phyloP scores from a whole-genome alignment of 2,797 vertebrate genomes.

The Nyctibius grandis region DNA sequence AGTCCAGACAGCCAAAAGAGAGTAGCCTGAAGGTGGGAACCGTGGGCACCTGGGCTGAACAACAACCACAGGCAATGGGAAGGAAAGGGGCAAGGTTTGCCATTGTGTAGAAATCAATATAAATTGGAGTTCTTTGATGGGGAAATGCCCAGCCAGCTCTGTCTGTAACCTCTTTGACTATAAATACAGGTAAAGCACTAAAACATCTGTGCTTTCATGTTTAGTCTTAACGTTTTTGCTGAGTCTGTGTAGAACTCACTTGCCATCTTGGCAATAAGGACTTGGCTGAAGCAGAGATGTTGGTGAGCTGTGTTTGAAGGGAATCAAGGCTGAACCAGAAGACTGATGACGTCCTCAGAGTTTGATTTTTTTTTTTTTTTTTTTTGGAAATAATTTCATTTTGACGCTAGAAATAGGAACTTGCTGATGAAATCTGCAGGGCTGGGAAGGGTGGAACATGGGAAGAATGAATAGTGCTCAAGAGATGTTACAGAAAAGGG shows the following conservation, averaged over 20 bases:
- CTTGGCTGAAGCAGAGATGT: not conserved
- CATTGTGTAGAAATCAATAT: not conserved
- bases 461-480: not conserved
- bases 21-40: not conserved
- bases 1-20: not conserved
- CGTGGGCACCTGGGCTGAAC: rapidly evolving
- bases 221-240: not conserved
- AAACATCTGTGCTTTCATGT: not conserved
- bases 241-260: not conserved
- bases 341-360: not conserved
- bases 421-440: not conserved
- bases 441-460: not conserved
- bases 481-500: not conserved
- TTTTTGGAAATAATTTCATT: not conserved
- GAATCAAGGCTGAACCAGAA: not conserved
- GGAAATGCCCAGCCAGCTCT: not conserved
- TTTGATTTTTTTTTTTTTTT: too few relatives aligned
- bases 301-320: not conserved
- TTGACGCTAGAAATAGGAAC: not conserved
- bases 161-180: too few relatives aligned
- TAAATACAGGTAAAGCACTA: not conserved
- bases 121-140: not conserved
- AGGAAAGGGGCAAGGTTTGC: not conserved
- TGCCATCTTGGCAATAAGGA: not conserved
- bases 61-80: not conserved